phyloP scores from a whole-genome alignment of 2,888 invertebrate species.

The Trichacis sp. region DNA sequence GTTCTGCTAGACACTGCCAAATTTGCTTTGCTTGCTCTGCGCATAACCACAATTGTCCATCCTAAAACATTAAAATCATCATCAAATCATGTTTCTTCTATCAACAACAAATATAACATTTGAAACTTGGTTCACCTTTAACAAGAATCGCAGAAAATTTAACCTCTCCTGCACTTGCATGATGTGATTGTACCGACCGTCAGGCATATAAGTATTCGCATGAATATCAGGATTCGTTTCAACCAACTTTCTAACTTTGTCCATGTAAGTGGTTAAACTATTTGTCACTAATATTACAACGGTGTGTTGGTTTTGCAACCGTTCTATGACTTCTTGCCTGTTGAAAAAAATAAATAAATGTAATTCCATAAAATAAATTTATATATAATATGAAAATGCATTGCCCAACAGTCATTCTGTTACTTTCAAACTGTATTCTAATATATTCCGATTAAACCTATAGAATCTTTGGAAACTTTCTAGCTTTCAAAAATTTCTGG shows the following conservation, averaged over 20 bases:
- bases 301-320: slow-evolving; percentile 91
- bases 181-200: slow-evolving; percentile 91
- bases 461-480: no score
- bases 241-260: slow-evolving; percentile 79
- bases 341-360: slow-evolving; percentile 51
- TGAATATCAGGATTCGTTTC: slow-evolving; percentile 83
- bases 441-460: no score
- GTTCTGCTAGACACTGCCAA: slow-evolving; percentile 95
- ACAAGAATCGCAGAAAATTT: slow-evolving; percentile 90
- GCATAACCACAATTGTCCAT: slow-evolving; percentile 96
- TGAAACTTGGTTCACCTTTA: slow-evolving; percentile 72
- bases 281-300: slow-evolving; percentile 94
- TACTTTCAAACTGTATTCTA: no score
- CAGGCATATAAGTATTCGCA: slow-evolving; percentile 81
- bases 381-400: no score
- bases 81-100: not conserved
- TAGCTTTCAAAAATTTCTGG: no score
- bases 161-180: slow-evolving; percentile 94
- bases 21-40: slow-evolving; percentile 97
- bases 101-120: no score
- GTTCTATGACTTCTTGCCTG: slow-evolving; percentile 85
- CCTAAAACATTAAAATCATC: slow-evolving; percentile 68
- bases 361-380: no score
- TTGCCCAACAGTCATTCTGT: no score
- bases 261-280: slow-evolving; percentile 92